These are phyloP conservation scores for Heliothis virescens DNA, from an alignment of 1,140 invertebrate species.

Conservation along the genomic window DNA sequence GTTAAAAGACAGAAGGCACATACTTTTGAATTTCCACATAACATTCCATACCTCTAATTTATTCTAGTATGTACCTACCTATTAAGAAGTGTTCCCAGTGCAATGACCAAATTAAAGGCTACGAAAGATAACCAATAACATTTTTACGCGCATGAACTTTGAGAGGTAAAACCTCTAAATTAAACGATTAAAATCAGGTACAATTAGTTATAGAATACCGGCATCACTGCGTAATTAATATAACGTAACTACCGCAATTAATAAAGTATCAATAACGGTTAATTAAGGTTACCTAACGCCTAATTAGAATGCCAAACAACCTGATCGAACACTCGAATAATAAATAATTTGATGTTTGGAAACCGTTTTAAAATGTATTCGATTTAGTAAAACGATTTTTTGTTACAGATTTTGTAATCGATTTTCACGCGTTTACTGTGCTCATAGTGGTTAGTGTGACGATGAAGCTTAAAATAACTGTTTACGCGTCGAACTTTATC, in stretches of 20 bases:
- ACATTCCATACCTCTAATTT: too few species aligned
- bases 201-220: constrained; percentile 8
- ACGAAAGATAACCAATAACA: too few species aligned
- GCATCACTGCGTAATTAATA: constrained; percentile 18
- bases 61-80: too few species aligned
- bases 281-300: constrained; percentile 23
- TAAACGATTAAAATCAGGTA: constrained; percentile 13
- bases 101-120: too few species aligned
- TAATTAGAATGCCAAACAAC: constrained; percentile 29
- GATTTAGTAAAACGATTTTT: constrained; percentile 6
- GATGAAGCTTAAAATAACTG: neutral
- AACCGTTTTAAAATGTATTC: neutral
- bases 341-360: neutral
- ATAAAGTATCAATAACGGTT: constrained; percentile 34
- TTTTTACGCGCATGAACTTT: too few species aligned
- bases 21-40: too few species aligned
- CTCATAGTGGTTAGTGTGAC: neutral
- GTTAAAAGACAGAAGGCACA: too few species aligned
- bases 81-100: too few species aligned
- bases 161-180: too few species aligned
- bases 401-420: constrained; percentile 24
- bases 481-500: neutral
- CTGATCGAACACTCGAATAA: constrained; percentile 10
- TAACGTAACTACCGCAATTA: constrained; percentile 29
- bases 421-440: constrained; percentile 17